Evolutionary conservation across 2,888 invertebrate genomes (phyloP), one percentile per base, ranked within the genome.

Genomic region (Microchrysa polita): DNA sequence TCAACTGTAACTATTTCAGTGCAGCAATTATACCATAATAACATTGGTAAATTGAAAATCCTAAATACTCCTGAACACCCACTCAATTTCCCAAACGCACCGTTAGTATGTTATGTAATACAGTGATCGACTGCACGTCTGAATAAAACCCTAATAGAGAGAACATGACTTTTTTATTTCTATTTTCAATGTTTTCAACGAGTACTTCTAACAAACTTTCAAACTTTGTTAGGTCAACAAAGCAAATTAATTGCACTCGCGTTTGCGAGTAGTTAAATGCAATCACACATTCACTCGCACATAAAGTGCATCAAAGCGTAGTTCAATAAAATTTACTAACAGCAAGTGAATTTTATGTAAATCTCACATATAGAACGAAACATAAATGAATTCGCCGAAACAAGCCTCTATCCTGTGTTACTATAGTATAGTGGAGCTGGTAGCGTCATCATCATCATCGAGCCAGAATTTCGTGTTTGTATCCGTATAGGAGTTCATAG

Each of bases 251-350:
- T 65, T 65, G 65, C 65, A 65, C 22, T 65, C 65, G 22, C 2
- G 7, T 34, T 65, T 44, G 22, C 12, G 65, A 48, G 22, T 65
- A 65, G 65, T 65, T 53, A n/a, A 44, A 59, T 59, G 34, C 71
- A 71, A 71, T 71, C 71, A 71, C 71, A 44, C 59, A 59, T 59
- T 34, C 71, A 71, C 57, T 71, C 71, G 59, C 71, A 44, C 59
- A 71, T 57, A 42, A 55, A 57, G 59, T 71, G 34, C 71, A 71
- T 71, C 59, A 71, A 57, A 59, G 71, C 59, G 59, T n/a, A n/a
- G n/a, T 57, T 71, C 55, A 57, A 18, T 10, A 20, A 18, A 65
- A 23, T 34, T 34, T n/a, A 12, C 12, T n/a, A n/a, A n/a, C 48
- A 48, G 48, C n/a, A n/a, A 48, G 12, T 48, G 48, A 34, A 34